These are phyloP conservation scores for Heliopora coerulea DNA, from an alignment of 92 coral and sea anemone genomes.

Conservation along the genomic window DNA sequence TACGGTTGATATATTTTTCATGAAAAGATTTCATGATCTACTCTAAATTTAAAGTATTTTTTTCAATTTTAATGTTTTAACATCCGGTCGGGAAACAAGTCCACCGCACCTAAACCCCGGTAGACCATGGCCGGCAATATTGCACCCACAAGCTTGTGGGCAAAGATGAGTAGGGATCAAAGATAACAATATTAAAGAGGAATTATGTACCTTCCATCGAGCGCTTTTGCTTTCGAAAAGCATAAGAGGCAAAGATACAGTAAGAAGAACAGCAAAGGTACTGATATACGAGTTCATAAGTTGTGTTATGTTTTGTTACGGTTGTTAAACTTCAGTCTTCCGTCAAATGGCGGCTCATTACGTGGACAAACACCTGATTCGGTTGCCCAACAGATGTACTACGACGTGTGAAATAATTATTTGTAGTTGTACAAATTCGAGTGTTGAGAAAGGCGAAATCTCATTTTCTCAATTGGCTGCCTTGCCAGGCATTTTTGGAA, in stretches of 20 bases:
- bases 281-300: not conserved
- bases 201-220: slow-evolving; percentile 30
- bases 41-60: too few relatives aligned
- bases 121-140: not conserved
- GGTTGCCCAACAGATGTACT: not conserved
- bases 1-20: too few relatives aligned
- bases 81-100: slow-evolving; percentile 39
- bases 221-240: slow-evolving; percentile 23
- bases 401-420: not conserved
- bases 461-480: not conserved
- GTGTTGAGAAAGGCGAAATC: not conserved
- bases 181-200: not conserved
- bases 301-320: not conserved
- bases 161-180: slow-evolving; percentile 57
- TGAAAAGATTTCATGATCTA: too few relatives aligned
- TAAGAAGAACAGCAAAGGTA: slow-evolving; percentile 33
- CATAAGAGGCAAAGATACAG: not conserved
- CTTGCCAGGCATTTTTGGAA: slow-evolving; percentile 5
- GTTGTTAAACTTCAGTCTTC: not conserved
- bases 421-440: not conserved
- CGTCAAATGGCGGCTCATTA: slow-evolving; percentile 33
- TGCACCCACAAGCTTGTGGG: slow-evolving; percentile 82
- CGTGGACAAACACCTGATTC: not conserved
- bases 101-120: not conserved
- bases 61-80: too few relatives aligned